A percentile compares a stretch with the other conserved stretches of the same genome.
Conservation (phyloP, 1,140 invertebrate species). For the Zeugodacus cucurbitae region DNA sequence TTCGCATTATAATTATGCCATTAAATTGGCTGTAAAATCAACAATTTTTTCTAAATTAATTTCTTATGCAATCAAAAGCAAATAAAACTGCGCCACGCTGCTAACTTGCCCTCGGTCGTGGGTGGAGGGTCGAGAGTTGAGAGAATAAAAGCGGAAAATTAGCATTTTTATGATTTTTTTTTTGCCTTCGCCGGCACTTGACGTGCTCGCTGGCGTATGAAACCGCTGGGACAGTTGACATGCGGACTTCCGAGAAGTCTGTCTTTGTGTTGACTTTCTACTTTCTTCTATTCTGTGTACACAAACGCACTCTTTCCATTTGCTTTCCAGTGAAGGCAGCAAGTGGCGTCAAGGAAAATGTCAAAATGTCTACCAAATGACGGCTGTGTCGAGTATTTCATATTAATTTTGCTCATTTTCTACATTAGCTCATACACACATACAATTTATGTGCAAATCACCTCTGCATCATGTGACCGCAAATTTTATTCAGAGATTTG, state of each 20-base stretch:
- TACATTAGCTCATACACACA: neutral
- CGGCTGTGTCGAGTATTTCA: neutral
- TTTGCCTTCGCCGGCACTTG: neutral
- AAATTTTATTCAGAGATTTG: neutral
- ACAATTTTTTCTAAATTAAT: neutral
- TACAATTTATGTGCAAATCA: no score
- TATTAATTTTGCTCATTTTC: neutral
- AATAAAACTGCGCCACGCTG: neutral
- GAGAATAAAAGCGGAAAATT: neutral
- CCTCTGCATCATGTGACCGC: neutral
- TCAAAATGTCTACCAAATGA: neutral
- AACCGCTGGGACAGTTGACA: neutral
- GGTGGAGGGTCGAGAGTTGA: no score
- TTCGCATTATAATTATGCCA: neutral
- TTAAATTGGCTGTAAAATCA: conserved; percentile 19
- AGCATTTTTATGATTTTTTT: neutral
- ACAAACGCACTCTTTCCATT: neutral
- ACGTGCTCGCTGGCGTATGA: neutral
- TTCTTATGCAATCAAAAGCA: neutral
- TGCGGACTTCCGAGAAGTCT: neutral
- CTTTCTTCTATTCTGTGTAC: neutral
- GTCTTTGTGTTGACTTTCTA: neutral
- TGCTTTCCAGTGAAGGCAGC: neutral
- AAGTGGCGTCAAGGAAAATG: neutral
- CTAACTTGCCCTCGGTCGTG: neutral